A percentile compares a stretch with the other conserved stretches of the same genome.
Evolutionary conservation across 2,113 vertebrate genomes (phyloP).

Genomic region (Entomyzon cyanotis): DNA sequence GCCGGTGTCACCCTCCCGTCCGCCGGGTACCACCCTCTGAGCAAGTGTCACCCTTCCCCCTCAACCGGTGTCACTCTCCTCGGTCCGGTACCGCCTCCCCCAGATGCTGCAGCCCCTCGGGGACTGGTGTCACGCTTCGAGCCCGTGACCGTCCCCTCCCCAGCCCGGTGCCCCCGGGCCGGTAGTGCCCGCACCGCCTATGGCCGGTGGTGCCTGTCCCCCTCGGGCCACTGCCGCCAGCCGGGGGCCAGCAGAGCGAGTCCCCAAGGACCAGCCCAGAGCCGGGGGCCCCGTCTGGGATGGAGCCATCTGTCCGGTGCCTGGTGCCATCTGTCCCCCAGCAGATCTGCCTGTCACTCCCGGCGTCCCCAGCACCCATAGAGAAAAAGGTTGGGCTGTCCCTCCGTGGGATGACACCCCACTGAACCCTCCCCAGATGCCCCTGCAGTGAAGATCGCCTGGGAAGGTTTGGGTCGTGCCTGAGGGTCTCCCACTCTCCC

Average conservation of each 20-base stretch:
- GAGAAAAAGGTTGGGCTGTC: not conserved
- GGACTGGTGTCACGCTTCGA: not conserved
- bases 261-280: not conserved
- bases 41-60: not conserved
- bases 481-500: not conserved
- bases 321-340: constrained; percentile 14
- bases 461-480: not conserved
- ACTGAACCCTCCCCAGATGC: not conserved
- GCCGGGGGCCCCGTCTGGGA: not conserved
- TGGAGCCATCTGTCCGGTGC: not conserved
- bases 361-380: not conserved
- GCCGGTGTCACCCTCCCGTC: not conserved
- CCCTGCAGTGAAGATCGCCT: fast-evolving
- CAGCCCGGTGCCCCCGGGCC: not conserved
- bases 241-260: not conserved
- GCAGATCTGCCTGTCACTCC: not conserved
- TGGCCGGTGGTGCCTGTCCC: not conserved
- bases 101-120: not conserved
- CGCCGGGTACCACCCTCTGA: no score
- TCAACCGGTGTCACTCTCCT: not conserved
- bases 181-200: not conserved
- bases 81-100: not conserved
- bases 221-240: not conserved
- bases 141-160: not conserved
- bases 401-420: fast-evolving